These are phyloP conservation scores for human DNA, from an alignment of 2,113 vertebrate genomes.

Conservation along the genomic window DNA sequence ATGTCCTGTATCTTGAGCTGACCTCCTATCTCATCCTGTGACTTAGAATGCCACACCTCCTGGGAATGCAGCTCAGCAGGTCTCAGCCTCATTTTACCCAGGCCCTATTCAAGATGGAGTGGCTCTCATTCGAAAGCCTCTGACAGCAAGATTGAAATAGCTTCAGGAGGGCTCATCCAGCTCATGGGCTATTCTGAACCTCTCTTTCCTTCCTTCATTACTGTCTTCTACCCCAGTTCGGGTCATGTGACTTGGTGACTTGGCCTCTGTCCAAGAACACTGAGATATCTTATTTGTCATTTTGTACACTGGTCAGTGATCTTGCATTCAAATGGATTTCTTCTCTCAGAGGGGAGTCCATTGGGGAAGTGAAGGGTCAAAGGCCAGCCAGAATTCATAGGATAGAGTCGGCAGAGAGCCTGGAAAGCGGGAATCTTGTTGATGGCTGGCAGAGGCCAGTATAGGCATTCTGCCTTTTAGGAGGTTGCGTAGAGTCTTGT, in stretches of 20 bases:
- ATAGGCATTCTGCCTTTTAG: background rate
- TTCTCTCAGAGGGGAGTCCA: background rate
- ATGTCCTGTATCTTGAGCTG: too few relatives aligned
- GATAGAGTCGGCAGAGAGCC: background rate
- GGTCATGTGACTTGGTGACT: background rate
- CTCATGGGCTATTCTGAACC: background rate
- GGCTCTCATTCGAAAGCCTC: too few relatives aligned
- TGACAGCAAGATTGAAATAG: too few relatives aligned
- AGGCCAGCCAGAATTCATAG: background rate
- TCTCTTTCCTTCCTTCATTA: background rate
- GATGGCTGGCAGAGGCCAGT: background rate
- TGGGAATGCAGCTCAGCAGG: too few relatives aligned
- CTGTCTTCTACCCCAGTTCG: accelerated
- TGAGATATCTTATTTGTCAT: background rate
- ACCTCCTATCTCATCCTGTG: too few relatives aligned
- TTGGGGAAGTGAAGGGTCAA: background rate
- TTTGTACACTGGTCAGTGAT: background rate
- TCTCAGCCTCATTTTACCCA: too few relatives aligned
- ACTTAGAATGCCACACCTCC: too few relatives aligned
- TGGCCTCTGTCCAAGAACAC: background rate
- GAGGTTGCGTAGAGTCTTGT: background rate
- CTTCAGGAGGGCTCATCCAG: too few relatives aligned
- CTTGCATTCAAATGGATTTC: background rate
- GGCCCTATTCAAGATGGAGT: too few relatives aligned
- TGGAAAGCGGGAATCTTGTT: background rate